Evolutionary conservation across 2,113 vertebrate species (phyloP).

Genomic region (Archocentrus centrarchus): DNA sequence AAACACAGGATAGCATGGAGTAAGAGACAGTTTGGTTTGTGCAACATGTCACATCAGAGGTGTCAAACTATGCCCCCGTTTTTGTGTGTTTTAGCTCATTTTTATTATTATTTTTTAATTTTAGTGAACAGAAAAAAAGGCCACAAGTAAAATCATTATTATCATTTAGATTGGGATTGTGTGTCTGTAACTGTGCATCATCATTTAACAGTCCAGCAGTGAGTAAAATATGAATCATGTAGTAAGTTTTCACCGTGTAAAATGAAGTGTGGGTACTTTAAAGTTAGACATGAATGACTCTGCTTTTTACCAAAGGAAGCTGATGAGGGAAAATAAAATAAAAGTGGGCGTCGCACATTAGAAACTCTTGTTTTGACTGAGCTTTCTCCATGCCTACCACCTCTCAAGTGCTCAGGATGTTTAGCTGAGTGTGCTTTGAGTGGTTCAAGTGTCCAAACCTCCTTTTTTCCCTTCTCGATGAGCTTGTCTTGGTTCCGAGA

Average conservation of each 20-base stretch:
- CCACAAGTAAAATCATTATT: neutral
- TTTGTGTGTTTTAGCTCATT: neutral
- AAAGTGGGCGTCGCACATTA: neutral
- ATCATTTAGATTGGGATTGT: neutral
- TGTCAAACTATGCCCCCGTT: neutral
- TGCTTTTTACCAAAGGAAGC: neutral
- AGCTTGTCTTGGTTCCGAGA: constrained; percentile 41
- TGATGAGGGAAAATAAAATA: neutral
- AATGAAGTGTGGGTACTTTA: neutral
- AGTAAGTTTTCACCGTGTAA: neutral
- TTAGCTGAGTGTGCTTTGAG: neutral
- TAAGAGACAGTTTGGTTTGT: neutral
- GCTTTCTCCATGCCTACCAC: neutral
- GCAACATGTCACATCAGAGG: neutral
- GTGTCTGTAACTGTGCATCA: neutral
- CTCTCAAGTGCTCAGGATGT: neutral
- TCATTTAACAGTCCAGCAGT: neutral
- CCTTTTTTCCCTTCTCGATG: neutral
- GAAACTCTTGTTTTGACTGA: neutral
- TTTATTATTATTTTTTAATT: neutral
- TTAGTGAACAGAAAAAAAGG: fast-evolving
- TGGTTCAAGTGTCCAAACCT: neutral
- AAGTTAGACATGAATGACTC: neutral
- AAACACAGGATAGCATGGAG: neutral
- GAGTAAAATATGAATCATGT: neutral